phyloP scores from a whole-genome alignment of 2,797 vertebrate genomes.

The Periparus ater region DNA sequence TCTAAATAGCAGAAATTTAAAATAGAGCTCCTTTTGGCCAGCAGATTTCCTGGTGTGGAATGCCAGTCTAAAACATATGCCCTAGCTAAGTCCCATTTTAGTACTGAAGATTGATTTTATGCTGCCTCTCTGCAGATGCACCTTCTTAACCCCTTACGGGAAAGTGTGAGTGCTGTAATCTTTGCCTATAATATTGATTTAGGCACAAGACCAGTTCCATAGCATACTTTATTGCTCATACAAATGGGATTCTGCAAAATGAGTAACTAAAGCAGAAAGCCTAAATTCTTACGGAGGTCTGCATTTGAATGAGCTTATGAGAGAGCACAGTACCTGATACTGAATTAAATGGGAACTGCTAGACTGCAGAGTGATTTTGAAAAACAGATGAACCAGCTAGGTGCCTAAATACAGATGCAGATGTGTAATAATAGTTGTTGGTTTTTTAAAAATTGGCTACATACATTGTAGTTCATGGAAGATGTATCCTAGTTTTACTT shows the following conservation, averaged over 20 bases:
- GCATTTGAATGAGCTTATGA: neutral
- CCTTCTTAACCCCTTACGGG: neutral
- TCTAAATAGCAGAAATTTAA: constrained; percentile 29
- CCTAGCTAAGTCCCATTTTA: neutral
- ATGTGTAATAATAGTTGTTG: neutral
- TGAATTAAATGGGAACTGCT: neutral
- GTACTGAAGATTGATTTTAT: neutral
- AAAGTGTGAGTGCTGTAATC: neutral
- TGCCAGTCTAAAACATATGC: neutral
- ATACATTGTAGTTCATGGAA: neutral
- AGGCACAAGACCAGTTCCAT: neutral
- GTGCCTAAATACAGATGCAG: constrained; percentile 25
- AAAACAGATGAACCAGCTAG: neutral
- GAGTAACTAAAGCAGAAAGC: neutral
- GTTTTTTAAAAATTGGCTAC: constrained; percentile 4
- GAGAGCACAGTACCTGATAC: neutral
- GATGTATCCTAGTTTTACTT: neutral
- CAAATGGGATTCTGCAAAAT: neutral
- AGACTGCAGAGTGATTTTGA: neutral
- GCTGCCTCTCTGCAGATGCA: constrained; percentile 18
- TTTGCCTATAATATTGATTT: neutral
- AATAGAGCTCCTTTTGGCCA: neutral
- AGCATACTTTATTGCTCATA: neutral
- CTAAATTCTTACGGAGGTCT: neutral
- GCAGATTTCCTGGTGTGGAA: constrained; percentile 2